Base-by-base conservation (phyloP, 2,797 vertebrate genomes). In the Bovichtus variegatus region DNA sequence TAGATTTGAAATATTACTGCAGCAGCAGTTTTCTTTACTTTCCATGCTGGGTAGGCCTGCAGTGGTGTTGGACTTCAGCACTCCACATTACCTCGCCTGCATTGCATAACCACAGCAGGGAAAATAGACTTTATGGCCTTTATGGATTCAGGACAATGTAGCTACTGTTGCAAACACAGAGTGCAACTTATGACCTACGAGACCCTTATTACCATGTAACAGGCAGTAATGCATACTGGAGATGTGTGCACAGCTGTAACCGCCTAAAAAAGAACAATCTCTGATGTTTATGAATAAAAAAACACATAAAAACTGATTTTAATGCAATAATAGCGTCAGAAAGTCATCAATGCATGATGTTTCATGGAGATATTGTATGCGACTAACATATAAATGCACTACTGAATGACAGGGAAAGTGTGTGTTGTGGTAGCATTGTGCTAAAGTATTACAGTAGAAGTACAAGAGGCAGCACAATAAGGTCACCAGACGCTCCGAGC, bases 181-280 rank as follows among this genome's bases (percentile, higher is more conserved):
- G 44, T 2, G 1, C 9, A 53, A 59, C 49, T 58, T 62, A 1
- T 21, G 50, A 46, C 21, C 46, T 49, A 15, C 46, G 34, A 12
- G 29, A 55, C 15, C 16, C 23, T 53, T 76, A 51, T 54, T 40
- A 60, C 3, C 23, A 2, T 29, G 66, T 62, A 46, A 47, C 23
- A 44, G 53, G 58, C 61, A 58, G 70, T 12, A 53, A 34, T 31
- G 47, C 69, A 70, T 0, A 44, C 36, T 43, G 53, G 66, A 78
- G 60, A 5, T 69, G 80, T 85, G 71, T 74, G 71, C 78, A 71
- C 82, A 80, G 84, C 83, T 83, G 78, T 6, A 70, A 29, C 25
- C 31, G 23, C 19, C 50, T 62, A 9, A 38, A 29, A 18, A 43
- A 36, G 2, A 63, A 9, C 6, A 1, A 9, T 4, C 4, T 38